Base-by-base conservation (phyloP, 2,888 invertebrate genomes). In the Amphipyra tragopoginis region DNA sequence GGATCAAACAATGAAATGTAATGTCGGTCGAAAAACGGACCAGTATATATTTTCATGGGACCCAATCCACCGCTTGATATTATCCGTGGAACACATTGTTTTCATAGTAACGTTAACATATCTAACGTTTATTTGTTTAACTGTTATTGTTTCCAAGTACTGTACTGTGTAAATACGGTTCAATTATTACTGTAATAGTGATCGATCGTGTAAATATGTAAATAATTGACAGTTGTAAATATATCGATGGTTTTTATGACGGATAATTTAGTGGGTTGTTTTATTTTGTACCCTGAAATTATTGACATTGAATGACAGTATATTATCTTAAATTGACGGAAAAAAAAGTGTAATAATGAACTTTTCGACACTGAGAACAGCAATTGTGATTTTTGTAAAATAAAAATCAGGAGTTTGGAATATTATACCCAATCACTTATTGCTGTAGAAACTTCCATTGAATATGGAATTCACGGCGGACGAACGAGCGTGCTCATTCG, bases 191-290 rank as follows among this genome's bases (percentile, higher is more conserved):
- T 84, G 83, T 83, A 82, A 82, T 81, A 70, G 79, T 77, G 77
- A 75, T 80, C 78, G 65, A 73, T 84, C 73, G 56, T 92, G 91
- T 93, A 91, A 78, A 92, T 93, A 91, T 93, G 93, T 93, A 93
- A 83, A 92, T 90, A 91, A 53, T 61, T 78, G 79, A 86, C 65
- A 84, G 64, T 78, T 93, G 92, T 93, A 93, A 94, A 93, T 93
- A 94, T 86, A 94, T 92, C 82, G 90, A 93, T 94, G 93, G 94
- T 94, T 94, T 94, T 93, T 94, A 94, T 94, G 93, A 94, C 86
- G 89, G 82, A 86, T 84, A 79, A 72, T 63, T 64, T 50, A 62
- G 9, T 83, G 70, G 86, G 89, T 90, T 91, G 79, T 90, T 90
- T 91, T 82, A 62, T 70, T 63, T 56, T 38, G 1, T 11, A 43